Evolutionary conservation across 2,888 invertebrate genomes (phyloP).

Genomic region (Spilosoma lubricipeda): DNA sequence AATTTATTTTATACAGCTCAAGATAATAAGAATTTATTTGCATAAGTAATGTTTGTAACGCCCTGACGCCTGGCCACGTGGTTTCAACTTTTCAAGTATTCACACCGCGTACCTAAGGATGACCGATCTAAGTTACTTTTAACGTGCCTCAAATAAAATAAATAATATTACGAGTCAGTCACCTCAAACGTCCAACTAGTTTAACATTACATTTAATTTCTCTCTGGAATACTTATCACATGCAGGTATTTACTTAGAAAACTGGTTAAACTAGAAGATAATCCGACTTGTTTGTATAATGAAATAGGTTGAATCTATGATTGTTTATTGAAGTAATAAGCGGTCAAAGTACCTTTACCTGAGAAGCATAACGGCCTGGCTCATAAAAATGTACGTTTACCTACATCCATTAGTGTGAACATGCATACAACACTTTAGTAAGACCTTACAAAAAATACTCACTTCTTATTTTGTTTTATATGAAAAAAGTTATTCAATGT

Average conservation of each 20-base stretch:
- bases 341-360: constrained; percentile 15
- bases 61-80: neutral
- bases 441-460: neutral
- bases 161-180: neutral
- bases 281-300: neutral
- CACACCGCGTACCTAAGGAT: neutral
- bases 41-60: neutral
- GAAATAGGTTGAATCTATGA: neutral
- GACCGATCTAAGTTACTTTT: neutral
- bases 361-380: neutral
- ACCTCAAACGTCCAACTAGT: neutral
- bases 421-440: neutral
- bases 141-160: neutral
- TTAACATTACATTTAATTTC: neutral
- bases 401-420: neutral
- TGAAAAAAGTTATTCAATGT: neutral
- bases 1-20: neutral
- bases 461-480: neutral
- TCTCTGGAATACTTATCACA: no score
- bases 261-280: neutral
- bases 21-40: neutral
- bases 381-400: neutral
- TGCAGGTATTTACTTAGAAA: neutral
- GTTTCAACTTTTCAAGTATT: neutral
- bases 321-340: constrained; percentile 16